A percentile compares a stretch with the other conserved stretches of the same genome.
These are phyloP conservation scores for Neomorphus geoffroyi DNA, from an alignment of 2,797 vertebrate genomes.

Conservation along the genomic window DNA sequence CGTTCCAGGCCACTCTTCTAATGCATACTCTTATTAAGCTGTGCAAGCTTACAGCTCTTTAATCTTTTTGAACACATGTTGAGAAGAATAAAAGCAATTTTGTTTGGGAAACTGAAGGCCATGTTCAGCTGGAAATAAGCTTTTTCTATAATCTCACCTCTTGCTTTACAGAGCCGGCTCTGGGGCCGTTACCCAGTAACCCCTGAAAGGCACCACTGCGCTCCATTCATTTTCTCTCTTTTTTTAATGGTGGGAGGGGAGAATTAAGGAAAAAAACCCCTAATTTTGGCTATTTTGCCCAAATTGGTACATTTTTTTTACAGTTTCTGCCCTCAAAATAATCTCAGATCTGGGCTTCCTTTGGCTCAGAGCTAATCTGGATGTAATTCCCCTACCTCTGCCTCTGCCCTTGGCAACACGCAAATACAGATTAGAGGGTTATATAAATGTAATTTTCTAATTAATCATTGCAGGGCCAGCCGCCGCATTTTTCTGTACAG, in stretches of 20 bases:
- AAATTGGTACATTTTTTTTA: not conserved
- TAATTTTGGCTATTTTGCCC: not conserved
- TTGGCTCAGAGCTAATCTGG: conserved; percentile 78
- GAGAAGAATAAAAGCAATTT: conserved; percentile 92
- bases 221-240: not conserved
- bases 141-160: conserved; percentile 82
- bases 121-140: conserved; percentile 85
- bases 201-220: not conserved
- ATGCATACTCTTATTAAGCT: conserved; percentile 80
- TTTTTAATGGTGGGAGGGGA: not conserved
- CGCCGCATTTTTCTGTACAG: not conserved
- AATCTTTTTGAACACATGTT: conserved; percentile 90
- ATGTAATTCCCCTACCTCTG: conserved; percentile 74
- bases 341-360: conserved; percentile 71
- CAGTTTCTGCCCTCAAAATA: conserved; percentile 53
- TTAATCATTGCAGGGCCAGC: conserved; percentile 72
- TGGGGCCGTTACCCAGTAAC: not conserved
- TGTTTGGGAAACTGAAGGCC: conserved; percentile 86
- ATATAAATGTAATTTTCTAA: conserved; percentile 81
- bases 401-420: conserved; percentile 70
- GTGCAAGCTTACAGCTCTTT: conserved; percentile 84
- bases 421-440: conserved; percentile 77
- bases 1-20: conserved; percentile 77
- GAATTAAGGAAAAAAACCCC: not conserved
- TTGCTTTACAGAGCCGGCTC: conserved; percentile 23